These are phyloP conservation scores for Leucoraja ocellata DNA, from an alignment of 2,797 vertebrate species.

Conservation along the genomic window DNA sequence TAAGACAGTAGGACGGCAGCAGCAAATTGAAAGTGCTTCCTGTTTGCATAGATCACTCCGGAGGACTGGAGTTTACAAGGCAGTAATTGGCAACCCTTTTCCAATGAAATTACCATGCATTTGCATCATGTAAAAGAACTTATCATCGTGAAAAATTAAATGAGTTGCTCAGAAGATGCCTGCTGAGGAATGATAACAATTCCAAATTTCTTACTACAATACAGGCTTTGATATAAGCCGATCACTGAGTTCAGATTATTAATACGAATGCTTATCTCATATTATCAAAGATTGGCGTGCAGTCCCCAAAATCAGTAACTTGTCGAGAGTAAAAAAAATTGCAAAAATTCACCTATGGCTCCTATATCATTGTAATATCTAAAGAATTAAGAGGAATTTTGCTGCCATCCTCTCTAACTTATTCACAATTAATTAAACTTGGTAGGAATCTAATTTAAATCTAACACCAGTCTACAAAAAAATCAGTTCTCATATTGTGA, in stretches of 20 bases:
- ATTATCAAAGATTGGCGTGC: conserved; percentile 92
- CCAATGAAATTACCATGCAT: conserved; percentile 99
- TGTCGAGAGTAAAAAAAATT: conserved; percentile 1
- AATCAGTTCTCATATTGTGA: conserved; percentile 11
- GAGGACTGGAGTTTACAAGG: conserved; percentile 83
- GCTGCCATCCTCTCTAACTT: not conserved
- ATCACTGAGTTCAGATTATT: conserved; percentile 79
- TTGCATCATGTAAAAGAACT: conserved; percentile 99
- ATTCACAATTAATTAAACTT: conserved; percentile 30
- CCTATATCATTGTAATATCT: conserved; percentile 6
- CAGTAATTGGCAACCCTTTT: conserved; percentile 78
- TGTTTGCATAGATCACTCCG: conserved; percentile 98
- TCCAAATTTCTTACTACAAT: conserved; percentile 95
- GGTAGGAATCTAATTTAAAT: conserved; percentile 26
- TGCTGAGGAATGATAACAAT: conserved; percentile 99
- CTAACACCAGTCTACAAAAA: not conserved
- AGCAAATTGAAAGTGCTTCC: conserved; percentile 98
- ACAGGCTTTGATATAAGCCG: conserved; percentile 98
- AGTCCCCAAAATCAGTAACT: conserved; percentile 35
- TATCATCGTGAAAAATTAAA: conserved; percentile 99
- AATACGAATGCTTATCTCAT: conserved; percentile 89
- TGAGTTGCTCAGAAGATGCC: conserved; percentile 97
- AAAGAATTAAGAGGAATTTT: conserved; percentile 25
- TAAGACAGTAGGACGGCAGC: conserved; percentile 90
- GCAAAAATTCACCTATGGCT: conserved; percentile 23